These are phyloP conservation scores for Tokudaia tokunoshimensis DNA, from an alignment of 2,797 vertebrate genomes.

Conservation along the genomic window DNA sequence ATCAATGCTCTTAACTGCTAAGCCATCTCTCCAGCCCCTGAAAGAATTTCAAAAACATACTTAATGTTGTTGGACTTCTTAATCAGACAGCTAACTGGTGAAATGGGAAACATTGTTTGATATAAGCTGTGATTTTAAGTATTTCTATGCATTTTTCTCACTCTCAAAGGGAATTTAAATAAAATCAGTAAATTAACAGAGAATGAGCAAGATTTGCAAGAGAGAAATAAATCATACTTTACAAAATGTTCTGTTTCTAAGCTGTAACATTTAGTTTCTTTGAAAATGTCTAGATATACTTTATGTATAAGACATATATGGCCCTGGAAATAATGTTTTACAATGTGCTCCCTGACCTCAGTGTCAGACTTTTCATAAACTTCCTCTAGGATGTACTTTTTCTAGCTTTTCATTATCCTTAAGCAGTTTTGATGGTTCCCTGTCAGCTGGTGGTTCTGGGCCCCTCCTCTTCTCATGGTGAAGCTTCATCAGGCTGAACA, in stretches of 20 bases:
- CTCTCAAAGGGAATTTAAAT: neutral
- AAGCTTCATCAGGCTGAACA: neutral
- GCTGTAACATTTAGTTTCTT: neutral
- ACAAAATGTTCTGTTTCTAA: neutral
- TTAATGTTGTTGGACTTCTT: neutral
- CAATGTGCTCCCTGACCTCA: neutral
- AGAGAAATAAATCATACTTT: neutral
- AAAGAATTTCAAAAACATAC: neutral
- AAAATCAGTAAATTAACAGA: neutral
- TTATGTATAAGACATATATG: constrained; percentile 58
- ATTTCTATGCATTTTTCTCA: neutral
- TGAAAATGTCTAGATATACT: neutral
- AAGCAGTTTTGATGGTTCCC: neutral
- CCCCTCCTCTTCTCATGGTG: accelerated
- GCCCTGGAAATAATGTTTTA: neutral
- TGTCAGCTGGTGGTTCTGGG: neutral
- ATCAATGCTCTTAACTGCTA: no score
- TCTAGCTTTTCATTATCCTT: neutral
- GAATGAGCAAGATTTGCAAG: neutral
- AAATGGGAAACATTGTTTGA: neutral
- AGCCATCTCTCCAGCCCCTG: neutral
- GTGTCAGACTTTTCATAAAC: constrained; percentile 1
- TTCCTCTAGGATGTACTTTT: neutral
- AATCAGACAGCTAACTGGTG: neutral
- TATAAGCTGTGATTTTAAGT: neutral